A percentile compares a stretch with the other conserved stretches of the same genome.
These are phyloP conservation scores for Lerema accius DNA, from an alignment of 1,140 invertebrate genomes.

Conservation along the genomic window DNA sequence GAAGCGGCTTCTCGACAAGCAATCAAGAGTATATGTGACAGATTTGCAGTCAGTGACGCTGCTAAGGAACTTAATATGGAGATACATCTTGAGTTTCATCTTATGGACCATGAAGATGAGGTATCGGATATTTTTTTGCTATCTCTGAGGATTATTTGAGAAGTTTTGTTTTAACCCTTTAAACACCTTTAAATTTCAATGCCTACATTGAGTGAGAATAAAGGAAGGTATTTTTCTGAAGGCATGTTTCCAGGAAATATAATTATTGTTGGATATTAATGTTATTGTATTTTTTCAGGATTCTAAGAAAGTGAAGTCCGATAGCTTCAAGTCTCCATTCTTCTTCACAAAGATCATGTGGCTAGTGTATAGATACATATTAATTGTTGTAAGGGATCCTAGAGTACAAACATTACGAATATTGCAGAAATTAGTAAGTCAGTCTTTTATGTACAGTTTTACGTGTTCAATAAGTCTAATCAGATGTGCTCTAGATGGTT, in stretches of 20 bases:
- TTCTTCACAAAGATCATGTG: constrained; percentile 87
- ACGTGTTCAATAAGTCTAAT: no score
- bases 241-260: no score
- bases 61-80: constrained; percentile 89
- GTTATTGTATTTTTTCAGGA: no score
- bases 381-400: constrained; percentile 88
- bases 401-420: constrained; percentile 87
- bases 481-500: no score
- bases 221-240: no score
- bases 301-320: constrained; percentile 46
- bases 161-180: no score
- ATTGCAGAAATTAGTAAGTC: constrained; percentile 89
- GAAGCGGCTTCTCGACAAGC: constrained; percentile 86
- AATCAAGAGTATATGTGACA: constrained; percentile 89
- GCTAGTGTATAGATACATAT: constrained; percentile 86
- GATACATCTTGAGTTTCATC: constrained; percentile 86
- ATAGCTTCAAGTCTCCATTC: constrained; percentile 80
- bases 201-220: no score
- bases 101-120: constrained; percentile 74
- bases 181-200: no score
- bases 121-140: constrained; percentile 34
- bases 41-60: constrained; percentile 89
- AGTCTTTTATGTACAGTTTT: constrained; percentile 23
- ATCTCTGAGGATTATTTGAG: no score
- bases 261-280: no score